A percentile compares a stretch with the other conserved stretches of the same genome.
These are phyloP conservation scores for Blera fallax DNA, from an alignment of 2,888 invertebrate species.

Conservation along the genomic window DNA sequence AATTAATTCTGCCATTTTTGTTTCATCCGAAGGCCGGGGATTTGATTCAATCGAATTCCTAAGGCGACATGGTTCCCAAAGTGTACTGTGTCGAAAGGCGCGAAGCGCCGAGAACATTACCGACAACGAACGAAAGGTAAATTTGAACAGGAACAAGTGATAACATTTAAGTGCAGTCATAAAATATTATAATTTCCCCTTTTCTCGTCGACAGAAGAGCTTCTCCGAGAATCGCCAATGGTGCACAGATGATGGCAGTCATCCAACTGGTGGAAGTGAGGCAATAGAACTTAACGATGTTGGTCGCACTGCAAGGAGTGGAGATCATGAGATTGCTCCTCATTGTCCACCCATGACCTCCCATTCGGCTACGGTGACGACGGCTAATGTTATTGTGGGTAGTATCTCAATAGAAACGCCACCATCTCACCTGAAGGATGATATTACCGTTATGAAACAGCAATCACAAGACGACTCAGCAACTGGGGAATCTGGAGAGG, in stretches of 20 bases:
- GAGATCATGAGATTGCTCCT: conserved; percentile 73
- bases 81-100: conserved; percentile 90
- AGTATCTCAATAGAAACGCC: conserved; percentile 81
- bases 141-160: conserved; percentile 43
- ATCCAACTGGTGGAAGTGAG: conserved; percentile 35
- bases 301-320: conserved; percentile 36
- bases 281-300: conserved; percentile 63
- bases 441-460: conserved; percentile 53
- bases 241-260: conserved; percentile 78
- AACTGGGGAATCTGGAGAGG: conserved; percentile 69
- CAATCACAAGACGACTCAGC: conserved; percentile 62
- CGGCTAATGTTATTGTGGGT: conserved; percentile 79
- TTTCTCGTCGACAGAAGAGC: conserved; percentile 77
- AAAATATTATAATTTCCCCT: conserved; percentile 19
- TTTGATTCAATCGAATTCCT: conserved; percentile 92
- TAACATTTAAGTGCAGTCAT: background rate
- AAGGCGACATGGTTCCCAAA: conserved; percentile 90
- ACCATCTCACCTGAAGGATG: conserved; percentile 79
- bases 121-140: conserved; percentile 82
- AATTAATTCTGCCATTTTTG: conserved; percentile 93
- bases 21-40: conserved; percentile 88
- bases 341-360: conserved; percentile 75
- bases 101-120: conserved; percentile 88
- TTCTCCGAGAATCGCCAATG: conserved; percentile 79
- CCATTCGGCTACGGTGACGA: conserved; percentile 78